A percentile compares a stretch with the other conserved stretches of the same genome.
Evolutionary conservation across 2,888 invertebrate genomes (phyloP).

Genomic region (Antheraea yamamai): DNA sequence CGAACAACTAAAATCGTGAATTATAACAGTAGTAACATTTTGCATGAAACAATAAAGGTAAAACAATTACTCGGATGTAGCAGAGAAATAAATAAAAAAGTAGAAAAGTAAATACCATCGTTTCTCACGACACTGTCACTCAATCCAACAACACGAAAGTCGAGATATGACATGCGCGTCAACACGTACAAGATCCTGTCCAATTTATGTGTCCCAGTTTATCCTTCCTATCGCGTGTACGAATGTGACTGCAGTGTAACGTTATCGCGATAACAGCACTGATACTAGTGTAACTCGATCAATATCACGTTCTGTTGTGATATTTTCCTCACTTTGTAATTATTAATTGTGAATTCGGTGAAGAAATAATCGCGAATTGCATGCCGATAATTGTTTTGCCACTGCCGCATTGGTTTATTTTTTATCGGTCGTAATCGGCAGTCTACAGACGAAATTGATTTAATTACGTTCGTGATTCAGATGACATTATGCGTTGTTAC

Average conservation of each 20-base stretch:
- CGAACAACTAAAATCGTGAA: not conserved
- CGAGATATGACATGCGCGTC: slow-evolving; percentile 27
- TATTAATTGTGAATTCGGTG: not conserved
- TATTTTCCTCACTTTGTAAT: not conserved
- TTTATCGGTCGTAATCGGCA: not conserved
- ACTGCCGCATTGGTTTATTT: not conserved
- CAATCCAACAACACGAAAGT: slow-evolving; percentile 33
- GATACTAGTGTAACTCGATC: slow-evolving; percentile 37
- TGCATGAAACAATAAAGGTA: not conserved
- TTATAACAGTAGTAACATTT: not conserved
- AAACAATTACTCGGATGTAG: not conserved
- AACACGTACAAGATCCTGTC: slow-evolving; percentile 48
- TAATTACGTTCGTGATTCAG: slow-evolving; percentile 10
- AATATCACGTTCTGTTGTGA: not conserved
- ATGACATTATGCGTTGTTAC: slow-evolving; percentile 5
- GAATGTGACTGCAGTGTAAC: slow-evolving; percentile 46
- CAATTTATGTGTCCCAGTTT: slow-evolving; percentile 61
- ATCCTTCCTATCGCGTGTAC: slow-evolving; percentile 55
- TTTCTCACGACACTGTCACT: slow-evolving; percentile 35
- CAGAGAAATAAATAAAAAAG: slow-evolving; percentile 20
- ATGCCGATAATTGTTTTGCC: slow-evolving; percentile 5
- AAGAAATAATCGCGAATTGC: slow-evolving; percentile 1
- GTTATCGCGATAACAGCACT: slow-evolving; percentile 49
- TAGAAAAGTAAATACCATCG: slow-evolving; percentile 57
- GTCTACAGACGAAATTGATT: not conserved